Evolutionary conservation across 2,797 vertebrate species (phyloP), one percentile per base, ranked within the genome.

Genomic region (Spinibarbus caldwelli): DNA sequence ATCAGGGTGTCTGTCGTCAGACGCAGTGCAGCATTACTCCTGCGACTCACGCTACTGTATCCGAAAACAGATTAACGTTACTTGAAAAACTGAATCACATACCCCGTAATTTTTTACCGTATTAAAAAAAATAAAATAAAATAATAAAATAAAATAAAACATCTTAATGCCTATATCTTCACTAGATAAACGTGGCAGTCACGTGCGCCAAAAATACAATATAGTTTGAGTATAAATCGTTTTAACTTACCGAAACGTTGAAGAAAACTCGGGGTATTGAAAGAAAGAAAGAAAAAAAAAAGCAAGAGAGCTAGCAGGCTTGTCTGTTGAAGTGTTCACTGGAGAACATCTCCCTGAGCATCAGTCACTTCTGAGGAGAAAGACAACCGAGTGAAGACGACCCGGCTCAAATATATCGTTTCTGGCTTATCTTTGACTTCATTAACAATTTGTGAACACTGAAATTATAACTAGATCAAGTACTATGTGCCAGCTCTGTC

Each of bases 181-280:
- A n/a, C 14, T 2, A 41, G 23, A 19, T 38, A 34, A 72, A 62
- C n/a, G 36, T 17, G 4, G 23, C 14, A 57, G 23, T 76, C 11
- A 57, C 11, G 14, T 2, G 21, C 21, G 64, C 15, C 62, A 19
- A 3, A 66, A 38, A 68, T 8, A 8, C 3, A 66, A 34, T 26
- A 36, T n/a, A 41, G 14, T 57, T 75, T 3, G 7, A n/a, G 52
- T 17, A 78, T 26, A 59, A 62, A 47, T 36, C 2, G 19, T 59
- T 82, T 45, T 17, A 47, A 85, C 83, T 85, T 64, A 85, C 83
- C 83, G 6, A 85, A 47, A 71, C 38, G 75, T 45, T n/a, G 83
- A 71, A 4, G n/a, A 73, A 45, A 71, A 71, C 7, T 54, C 34
- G 2, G 12, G 15, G 26, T 59, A 41, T 21, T 29, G 23, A 17